Evolutionary conservation across 2,797 vertebrate species (phyloP).

Genomic region (Mus spretus): DNA sequence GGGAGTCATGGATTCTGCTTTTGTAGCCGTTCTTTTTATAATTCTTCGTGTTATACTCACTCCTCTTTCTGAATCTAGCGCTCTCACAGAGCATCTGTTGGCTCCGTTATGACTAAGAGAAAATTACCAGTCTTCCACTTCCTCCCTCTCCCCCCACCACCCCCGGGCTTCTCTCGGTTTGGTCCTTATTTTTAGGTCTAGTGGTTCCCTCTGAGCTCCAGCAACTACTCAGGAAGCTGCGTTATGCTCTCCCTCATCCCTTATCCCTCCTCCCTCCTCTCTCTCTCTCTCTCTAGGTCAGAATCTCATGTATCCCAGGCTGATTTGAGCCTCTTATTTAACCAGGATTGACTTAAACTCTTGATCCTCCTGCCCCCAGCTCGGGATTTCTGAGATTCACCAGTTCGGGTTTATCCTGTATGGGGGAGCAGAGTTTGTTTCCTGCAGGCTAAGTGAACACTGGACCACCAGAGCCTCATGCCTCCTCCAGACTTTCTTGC

Average conservation of each 20-base stretch:
- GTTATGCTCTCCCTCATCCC: neutral
- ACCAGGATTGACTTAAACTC: neutral
- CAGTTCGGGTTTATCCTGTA: neutral
- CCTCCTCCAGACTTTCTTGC: neutral
- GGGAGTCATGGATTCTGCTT: conserved; percentile 60
- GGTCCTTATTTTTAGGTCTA: conserved; percentile 71
- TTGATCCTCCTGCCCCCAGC: neutral
- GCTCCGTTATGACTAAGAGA: conserved; percentile 81
- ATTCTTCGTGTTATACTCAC: conserved; percentile 45
- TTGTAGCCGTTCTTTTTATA: conserved; percentile 74
- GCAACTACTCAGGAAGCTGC: neutral
- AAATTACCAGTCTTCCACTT: conserved; percentile 74
- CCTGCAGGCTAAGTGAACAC: neutral
- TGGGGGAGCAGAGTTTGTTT: neutral
- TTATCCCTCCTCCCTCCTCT: neutral
- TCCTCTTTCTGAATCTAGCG: conserved; percentile 70
- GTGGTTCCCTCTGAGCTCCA: conserved; percentile 62
- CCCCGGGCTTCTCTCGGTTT: conserved; percentile 65
- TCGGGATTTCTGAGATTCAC: neutral
- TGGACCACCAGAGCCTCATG: too few relatives aligned
- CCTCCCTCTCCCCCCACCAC: conserved; percentile 68
- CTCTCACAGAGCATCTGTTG: conserved; percentile 67
- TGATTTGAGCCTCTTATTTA: neutral
- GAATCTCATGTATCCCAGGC: neutral
- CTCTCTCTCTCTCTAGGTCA: neutral